Evolutionary conservation across 2,797 vertebrate genomes (phyloP).

Genomic region (Lacerta viridis): DNA sequence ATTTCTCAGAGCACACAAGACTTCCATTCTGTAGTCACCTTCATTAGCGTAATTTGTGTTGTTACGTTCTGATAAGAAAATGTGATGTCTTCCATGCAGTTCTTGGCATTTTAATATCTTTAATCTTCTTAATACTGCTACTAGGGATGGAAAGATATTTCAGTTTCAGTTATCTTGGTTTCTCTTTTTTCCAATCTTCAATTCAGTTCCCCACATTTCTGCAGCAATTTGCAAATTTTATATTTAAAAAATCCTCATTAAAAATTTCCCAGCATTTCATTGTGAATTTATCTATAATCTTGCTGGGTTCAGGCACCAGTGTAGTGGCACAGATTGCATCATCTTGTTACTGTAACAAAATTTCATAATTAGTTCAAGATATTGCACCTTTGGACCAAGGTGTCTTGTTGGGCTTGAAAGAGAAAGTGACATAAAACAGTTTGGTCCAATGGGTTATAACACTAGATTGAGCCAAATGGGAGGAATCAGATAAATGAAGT

Average conservation of each 20-base stretch:
- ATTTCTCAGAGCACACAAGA: background rate
- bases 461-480: background rate
- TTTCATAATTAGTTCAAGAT: background rate
- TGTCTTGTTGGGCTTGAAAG: background rate
- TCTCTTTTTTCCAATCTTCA: too few relatives aligned
- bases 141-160: background rate
- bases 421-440: background rate
- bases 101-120: slow-evolving; percentile 35
- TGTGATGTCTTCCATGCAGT: background rate
- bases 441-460: background rate
- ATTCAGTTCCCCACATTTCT: too few relatives aligned
- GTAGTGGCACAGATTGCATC: background rate
- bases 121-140: slow-evolving; percentile 18
- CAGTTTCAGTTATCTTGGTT: too few relatives aligned
- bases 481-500: background rate
- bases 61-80: slow-evolving; percentile 34
- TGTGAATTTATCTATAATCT: too few relatives aligned
- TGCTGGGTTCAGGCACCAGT: background rate
- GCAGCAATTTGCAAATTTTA: too few relatives aligned
- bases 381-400: background rate
- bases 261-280: too few relatives aligned
- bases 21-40: background rate
- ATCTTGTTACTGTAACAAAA: background rate
- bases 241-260: too few relatives aligned
- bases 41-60: background rate